Conservation (phyloP, 2,888 invertebrate genomes). For the Myathropa florea region DNA sequence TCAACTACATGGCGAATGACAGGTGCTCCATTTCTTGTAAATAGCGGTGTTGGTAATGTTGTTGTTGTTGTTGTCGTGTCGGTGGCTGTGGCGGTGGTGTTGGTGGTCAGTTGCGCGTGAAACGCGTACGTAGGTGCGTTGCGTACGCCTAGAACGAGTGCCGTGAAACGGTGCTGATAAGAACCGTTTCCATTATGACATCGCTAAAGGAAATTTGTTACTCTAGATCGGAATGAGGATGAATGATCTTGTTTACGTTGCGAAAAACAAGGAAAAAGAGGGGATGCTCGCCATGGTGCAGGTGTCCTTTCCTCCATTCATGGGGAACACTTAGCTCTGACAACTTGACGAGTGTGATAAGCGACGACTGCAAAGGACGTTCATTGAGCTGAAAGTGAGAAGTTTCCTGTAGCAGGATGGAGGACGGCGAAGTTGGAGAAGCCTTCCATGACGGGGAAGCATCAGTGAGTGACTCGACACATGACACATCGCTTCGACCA, state of each 20-base stretch:
- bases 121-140: constrained; percentile 68
- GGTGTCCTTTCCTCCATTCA: background rate
- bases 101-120: constrained; percentile 50
- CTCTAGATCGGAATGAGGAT: background rate
- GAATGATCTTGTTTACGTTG: background rate
- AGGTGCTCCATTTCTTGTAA: constrained; percentile 68
- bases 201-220: constrained; percentile 5
- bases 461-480: too few species aligned
- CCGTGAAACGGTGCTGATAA: constrained; percentile 52
- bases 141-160: constrained; percentile 39
- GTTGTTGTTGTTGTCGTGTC: background rate
- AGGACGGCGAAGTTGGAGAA: too few species aligned
- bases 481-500: too few species aligned
- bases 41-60: constrained; percentile 32
- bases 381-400: too few species aligned
- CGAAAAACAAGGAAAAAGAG: too few species aligned
- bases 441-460: too few species aligned
- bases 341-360: too few species aligned
- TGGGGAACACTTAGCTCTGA: too few species aligned
- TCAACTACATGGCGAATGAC: constrained; percentile 66
- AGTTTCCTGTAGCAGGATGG: too few species aligned
- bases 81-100: background rate
- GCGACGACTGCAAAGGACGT: too few species aligned
- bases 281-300: too few species aligned
- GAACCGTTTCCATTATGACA: constrained; percentile 67